Evolutionary conservation across 2,113 vertebrate species (phyloP), one percentile per base, ranked within the genome.

Genomic region (Paradisaea rubra): DNA sequence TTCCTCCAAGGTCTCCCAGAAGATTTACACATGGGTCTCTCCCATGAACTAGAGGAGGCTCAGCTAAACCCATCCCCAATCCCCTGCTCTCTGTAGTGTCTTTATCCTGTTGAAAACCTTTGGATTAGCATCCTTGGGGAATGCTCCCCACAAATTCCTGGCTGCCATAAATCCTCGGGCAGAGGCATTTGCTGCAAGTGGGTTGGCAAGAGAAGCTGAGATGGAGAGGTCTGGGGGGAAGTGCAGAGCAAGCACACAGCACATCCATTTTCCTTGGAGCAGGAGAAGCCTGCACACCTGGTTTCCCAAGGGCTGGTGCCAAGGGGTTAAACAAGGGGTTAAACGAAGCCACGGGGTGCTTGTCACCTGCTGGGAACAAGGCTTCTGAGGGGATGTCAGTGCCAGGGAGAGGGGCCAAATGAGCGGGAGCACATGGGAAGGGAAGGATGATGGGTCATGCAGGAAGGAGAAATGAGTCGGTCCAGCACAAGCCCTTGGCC

Each of bases 1-100:
- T 91, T 85, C 27, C 45, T 80, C 31, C 0, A 7, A 64, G 15
- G n/a, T 73, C 10, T 4, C 2, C 42, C 0, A 0, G 39, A 60
- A 88, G 6, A 66, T 66, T 77, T 80, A 60, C 3, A 4, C 7
- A 8, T 1, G 5, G 28, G 10, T 47, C 6, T 88, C n/a, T 68
- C 22, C 14, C 33, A 45, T n/a, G 47, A 61, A 20, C 39, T 14
- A 33, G 19, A 70, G 33, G 35, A 80, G 18, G 49, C 31, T 56
- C 22, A 21, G 54, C 41, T 83, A 83, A 81, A 79, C 28, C 28
- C 23, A 27, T 25, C 52, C 44, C 66, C 12, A 47, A 18, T 23
- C 23, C 45, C n/a, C 44, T 49, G 37, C 23, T 31, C 45, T 65
- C 41, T 66, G 69, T 39, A 24, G 19, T 24, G 20, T 14, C 37